Base-by-base conservation (phyloP, 2,888 invertebrate genomes). In the Perizoma flavofasciatum region DNA sequence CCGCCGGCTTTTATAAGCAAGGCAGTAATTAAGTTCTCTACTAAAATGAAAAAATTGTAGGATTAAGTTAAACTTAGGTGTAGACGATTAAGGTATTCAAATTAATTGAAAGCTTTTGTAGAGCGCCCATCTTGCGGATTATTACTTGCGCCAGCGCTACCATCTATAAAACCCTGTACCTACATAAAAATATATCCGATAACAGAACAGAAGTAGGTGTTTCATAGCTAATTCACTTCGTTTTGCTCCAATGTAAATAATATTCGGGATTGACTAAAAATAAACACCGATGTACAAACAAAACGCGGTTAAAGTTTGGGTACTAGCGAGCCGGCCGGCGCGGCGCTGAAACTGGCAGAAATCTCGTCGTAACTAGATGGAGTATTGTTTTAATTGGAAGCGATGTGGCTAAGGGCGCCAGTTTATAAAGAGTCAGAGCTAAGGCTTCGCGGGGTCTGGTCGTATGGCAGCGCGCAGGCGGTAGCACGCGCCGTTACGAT, bases 281-380 rank as follows among this genome's bases (percentile, higher is more conserved):
- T 83, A 85, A 81, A 78, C 74, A 72, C 43, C 40, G 43, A 52
- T 54, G 61, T 60, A 43, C 69, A 69, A 68, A 70, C 66, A 71
- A 64, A 70, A 53, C 56, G 49, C 47, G 62, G 51, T 45, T 46
- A 49, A 56, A 53, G 58, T 55, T 55, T 51, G 44, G 48, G 45
- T 43, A 35, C n/a, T 50, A 39, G 54, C 45, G 43, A 65, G 68
- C 11, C 46, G 50, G 56, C 49, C 66, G 56, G 53, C 22, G 35
- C 50, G 40, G 8, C 47, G 39, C 69, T 78, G 73, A 74, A 87
- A 88, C 89, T 88, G 84, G 88, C 74, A 77, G 77, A 74, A 81
- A 88, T 88, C 90, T 82, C 79, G 89, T 85, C 79, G 50, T 82
- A 89, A 89, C 90, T 88, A 87, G 90, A 83, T 61, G 53, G 11